Conservation (phyloP, 2,113 vertebrate genomes). For the Lonchura striata region DNA sequence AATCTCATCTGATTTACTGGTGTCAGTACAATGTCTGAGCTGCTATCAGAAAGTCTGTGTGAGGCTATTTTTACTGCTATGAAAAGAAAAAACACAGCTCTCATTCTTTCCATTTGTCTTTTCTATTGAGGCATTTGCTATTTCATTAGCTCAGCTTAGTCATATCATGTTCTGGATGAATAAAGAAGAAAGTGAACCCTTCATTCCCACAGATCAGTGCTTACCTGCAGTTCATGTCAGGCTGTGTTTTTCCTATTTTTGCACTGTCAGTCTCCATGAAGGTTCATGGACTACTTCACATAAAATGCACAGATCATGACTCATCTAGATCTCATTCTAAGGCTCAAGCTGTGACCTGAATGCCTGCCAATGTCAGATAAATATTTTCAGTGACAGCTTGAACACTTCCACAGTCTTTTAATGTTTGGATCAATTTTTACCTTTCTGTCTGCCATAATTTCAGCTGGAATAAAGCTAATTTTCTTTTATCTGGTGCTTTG, state of each 20-base stretch:
- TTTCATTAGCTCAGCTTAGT: neutral
- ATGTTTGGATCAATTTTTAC: neutral
- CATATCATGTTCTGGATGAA: neutral
- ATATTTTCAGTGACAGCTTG: neutral
- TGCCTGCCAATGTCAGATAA: neutral
- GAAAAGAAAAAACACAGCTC: neutral
- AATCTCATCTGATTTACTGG: conserved; percentile 2
- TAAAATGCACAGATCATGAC: neutral
- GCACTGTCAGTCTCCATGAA: neutral
- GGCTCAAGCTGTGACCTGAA: neutral
- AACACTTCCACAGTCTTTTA: neutral
- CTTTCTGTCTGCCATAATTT: neutral
- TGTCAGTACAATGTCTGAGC: neutral
- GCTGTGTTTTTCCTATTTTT: neutral
- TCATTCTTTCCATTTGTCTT: neutral
- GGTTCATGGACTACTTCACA: neutral
- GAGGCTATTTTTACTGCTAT: neutral
- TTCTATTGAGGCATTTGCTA: neutral
- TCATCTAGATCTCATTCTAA: neutral
- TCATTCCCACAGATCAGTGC: neutral
- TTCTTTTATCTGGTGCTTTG: neutral
- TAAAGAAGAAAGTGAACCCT: neutral
- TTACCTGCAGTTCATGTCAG: neutral
- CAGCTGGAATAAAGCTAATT: neutral
- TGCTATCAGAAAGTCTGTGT: neutral